phyloP scores from a whole-genome alignment of 2,888 invertebrate genomes.

The Venusia cambrica region DNA sequence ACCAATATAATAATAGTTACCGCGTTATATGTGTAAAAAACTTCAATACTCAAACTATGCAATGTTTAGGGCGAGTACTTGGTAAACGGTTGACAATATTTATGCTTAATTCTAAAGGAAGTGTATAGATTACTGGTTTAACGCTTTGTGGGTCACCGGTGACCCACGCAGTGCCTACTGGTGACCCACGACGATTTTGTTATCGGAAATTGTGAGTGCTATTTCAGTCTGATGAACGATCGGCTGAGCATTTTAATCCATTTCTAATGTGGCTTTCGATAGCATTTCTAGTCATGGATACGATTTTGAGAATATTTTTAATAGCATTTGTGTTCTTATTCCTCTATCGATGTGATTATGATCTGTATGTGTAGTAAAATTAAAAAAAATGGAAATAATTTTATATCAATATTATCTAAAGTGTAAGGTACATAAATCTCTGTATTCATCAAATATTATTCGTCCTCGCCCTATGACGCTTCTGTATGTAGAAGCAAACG shows the following conservation, averaged over 20 bases:
- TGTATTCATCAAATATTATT: constrained; percentile 15
- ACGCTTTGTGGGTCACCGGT: no score
- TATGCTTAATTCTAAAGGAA: constrained; percentile 64
- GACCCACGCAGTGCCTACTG: no score
- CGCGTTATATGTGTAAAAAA: constrained; percentile 34
- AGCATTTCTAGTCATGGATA: constrained; percentile 59
- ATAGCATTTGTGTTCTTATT: constrained; percentile 34
- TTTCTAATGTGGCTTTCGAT: constrained; percentile 16
- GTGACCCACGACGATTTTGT: no score
- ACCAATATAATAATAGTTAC: constrained; percentile 32
- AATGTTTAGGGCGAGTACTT: constrained; percentile 70
- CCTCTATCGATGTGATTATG: constrained; percentile 28
- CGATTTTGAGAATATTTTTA: constrained; percentile 50
- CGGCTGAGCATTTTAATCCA: constrained; percentile 12
- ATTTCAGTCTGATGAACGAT: constrained; percentile 38
- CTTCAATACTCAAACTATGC: constrained; percentile 61
- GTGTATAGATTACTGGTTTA: constrained; percentile 38
- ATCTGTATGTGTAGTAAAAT: constrained; percentile 25
- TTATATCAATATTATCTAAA: no score
- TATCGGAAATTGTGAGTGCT: constrained; percentile 39
- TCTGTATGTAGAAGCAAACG: constrained; percentile 50
- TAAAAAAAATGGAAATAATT: no score
- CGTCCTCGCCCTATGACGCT: constrained; percentile 71
- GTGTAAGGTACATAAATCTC: constrained; percentile 13
- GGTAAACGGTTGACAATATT: constrained; percentile 75